Evolutionary conservation across 2,888 invertebrate genomes (phyloP).

Genomic region (Halictus quadricinctus): DNA sequence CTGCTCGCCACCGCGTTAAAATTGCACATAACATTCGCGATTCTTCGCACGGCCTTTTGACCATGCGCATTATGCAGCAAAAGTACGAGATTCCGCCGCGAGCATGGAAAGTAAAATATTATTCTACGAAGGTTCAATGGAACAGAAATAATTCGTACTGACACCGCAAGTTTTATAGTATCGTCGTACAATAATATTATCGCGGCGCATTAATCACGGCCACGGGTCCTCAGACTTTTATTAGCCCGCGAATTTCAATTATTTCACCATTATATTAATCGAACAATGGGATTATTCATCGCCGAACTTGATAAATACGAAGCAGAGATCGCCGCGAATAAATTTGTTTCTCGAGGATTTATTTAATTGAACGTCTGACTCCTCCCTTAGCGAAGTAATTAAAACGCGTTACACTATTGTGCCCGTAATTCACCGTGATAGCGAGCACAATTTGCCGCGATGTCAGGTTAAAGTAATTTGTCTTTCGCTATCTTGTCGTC

Average conservation of each 20-base stretch:
- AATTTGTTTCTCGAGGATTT: background rate
- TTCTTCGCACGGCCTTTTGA: too few species aligned
- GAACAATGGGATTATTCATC: slow-evolving; percentile 12
- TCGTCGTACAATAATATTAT: background rate
- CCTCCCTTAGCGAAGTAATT: background rate
- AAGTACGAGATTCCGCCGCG: background rate
- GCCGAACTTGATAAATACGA: background rate
- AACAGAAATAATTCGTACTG: background rate
- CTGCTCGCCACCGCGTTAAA: too few species aligned
- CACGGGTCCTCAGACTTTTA: background rate
- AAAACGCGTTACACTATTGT: background rate
- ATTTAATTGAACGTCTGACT: background rate
- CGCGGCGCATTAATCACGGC: background rate
- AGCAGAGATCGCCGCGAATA: background rate
- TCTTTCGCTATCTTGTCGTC: background rate
- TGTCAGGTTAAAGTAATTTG: background rate
- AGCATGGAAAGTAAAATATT: background rate
- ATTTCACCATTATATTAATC: background rate
- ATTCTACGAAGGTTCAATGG: background rate
- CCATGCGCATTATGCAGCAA: background rate
- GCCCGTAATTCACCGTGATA: background rate
- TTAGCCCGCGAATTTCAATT: background rate
- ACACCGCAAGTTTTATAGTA: background rate
- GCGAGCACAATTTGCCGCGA: background rate
- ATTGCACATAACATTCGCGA: too few species aligned